Evolutionary conservation across 2,113 vertebrate genomes (phyloP).

Genomic region (Plecturocebus donacophilus): DNA sequence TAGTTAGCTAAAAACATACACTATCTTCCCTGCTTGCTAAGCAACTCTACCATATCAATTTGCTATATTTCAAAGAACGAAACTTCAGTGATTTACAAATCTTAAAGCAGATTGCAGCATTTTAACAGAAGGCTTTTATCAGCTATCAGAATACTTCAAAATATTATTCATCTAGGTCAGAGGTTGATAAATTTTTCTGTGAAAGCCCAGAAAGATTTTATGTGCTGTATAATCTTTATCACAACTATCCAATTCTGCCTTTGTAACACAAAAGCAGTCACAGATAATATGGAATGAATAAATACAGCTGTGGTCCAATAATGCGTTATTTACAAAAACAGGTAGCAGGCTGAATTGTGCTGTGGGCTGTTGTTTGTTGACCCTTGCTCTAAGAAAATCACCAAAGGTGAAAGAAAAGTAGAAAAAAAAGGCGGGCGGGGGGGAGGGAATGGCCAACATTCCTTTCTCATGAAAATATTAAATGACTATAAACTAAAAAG

Average conservation of each 20-base stretch:
- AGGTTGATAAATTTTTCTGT: background rate
- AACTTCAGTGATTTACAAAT: background rate
- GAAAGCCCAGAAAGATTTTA: conserved; percentile 18
- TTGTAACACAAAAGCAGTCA: background rate
- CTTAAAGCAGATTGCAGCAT: background rate
- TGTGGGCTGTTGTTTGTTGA: background rate
- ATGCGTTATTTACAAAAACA: conserved; percentile 53
- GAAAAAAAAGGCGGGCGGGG: too few species aligned
- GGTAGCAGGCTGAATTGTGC: background rate
- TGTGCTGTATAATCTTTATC: background rate
- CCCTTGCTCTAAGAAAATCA: background rate
- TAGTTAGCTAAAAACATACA: background rate
- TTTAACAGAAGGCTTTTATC: background rate
- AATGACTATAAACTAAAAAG: background rate
- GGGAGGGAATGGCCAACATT: background rate
- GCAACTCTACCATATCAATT: background rate
- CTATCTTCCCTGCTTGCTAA: background rate
- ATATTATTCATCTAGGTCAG: background rate
- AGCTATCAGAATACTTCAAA: background rate
- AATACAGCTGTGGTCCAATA: conserved; percentile 11
- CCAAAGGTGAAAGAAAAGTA: background rate
- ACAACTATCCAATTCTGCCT: background rate
- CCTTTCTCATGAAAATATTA: conserved; percentile 25
- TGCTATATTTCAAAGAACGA: background rate
- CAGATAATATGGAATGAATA: background rate